Base-by-base conservation (phyloP, 2,113 vertebrate genomes). In the Hydropotes inermis region DNA sequence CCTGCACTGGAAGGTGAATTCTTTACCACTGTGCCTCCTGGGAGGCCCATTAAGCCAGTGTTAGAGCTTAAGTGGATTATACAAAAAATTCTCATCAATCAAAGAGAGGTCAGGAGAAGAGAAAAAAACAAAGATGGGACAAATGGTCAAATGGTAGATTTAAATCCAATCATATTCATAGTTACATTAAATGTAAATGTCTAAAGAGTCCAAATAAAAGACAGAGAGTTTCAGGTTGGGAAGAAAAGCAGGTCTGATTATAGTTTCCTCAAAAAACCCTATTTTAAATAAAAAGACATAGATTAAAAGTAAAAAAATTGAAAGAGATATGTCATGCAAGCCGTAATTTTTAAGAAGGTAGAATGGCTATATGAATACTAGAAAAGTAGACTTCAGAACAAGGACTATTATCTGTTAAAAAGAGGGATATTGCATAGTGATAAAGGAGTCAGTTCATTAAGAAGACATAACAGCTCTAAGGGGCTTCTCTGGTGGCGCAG, bases 161-260 rank as follows among this genome's bases (percentile, higher is more conserved):
- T 36, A 67, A 86, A 50, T 67, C 43, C 10, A 86, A 89, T 36
- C n/a, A n/a, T 43, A 64, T 50, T n/a, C 83, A 60, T 52, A 74
- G 33, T 33, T 79, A 58, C 36, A 82, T 76, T 76, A 88, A 60
- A 61, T 50, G 25, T 76, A 92, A 74, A 61, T 83, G 21, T 55
- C 45, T 47, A 60, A 93, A 28, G 50, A 83, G 16, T 94, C 15
- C 74, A 96, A 87, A 87, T 87, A 96, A 60, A 94, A 83, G 55
- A 36, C 84, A 83, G 45, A 88, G 25, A 83, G 85, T 83, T 58
- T 64, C 84, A 95, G n/a, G 81, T 28, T 94, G 5, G n/a, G 36
- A 39, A 94, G 83, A 88, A 76, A 50, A 28, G 17, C 13, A 87
- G 15, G 25, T 4, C 7, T 70, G 33, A 33, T 11, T 50, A 27